phyloP scores from a whole-genome alignment of 2,113 vertebrate genomes.

The Pagrus major region DNA sequence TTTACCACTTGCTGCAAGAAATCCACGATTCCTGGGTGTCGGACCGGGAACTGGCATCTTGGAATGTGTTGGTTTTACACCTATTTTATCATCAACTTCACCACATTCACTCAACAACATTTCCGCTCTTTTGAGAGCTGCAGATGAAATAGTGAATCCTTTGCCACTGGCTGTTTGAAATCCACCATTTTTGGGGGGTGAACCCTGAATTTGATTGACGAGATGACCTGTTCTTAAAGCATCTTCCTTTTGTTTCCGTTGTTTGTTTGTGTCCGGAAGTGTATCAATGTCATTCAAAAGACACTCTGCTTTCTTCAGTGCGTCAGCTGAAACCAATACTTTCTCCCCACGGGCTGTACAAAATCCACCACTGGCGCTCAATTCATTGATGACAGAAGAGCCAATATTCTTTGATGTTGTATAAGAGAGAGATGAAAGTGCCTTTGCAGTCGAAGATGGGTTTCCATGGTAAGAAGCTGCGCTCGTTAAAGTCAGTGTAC shows the following conservation, averaged over 20 bases:
- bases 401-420: conserved; percentile 21
- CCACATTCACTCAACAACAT: conserved; percentile 79
- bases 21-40: conserved; percentile 71
- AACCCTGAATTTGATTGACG: neutral
- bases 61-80: neutral
- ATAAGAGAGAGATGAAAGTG: conserved; percentile 12
- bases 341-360: conserved; percentile 74
- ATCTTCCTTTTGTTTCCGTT: conserved; percentile 14
- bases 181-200: conserved; percentile 63
- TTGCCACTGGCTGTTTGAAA: conserved; percentile 89
- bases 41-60: neutral
- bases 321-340: conserved; percentile 54
- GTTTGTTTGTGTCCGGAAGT: conserved; percentile 15
- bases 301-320: conserved; percentile 57
- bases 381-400: conserved; percentile 6
- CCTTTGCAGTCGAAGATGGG: conserved; percentile 78
- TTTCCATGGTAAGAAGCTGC: conserved; percentile 73
- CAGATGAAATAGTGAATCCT: conserved; percentile 81
- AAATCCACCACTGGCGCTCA: conserved; percentile 80
- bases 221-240: neutral
- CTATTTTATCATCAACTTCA: conserved; percentile 12
- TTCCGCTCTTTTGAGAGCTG: conserved; percentile 83
- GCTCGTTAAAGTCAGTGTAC: conserved; percentile 78
- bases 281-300: conserved; percentile 82
- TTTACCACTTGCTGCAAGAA: conserved; percentile 88